These are phyloP conservation scores for Potamilus streckersoni DNA, from an alignment of 1,140 invertebrate genomes.

Conservation along the genomic window DNA sequence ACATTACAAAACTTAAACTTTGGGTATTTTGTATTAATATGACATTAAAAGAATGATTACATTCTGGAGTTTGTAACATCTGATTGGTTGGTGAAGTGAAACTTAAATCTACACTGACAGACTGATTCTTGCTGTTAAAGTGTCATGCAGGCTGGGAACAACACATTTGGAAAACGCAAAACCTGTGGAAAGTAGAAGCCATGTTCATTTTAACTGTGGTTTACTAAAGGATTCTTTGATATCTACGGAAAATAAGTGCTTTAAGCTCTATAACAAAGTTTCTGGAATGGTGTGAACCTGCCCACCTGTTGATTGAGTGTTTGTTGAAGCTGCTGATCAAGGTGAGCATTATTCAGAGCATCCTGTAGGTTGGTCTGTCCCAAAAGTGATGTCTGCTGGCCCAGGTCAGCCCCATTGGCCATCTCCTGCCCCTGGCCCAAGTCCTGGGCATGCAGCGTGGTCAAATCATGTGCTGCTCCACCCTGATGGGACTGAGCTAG, in stretches of 20 bases:
- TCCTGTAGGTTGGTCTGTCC: slow-evolving; percentile 41
- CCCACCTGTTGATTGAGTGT: slow-evolving; percentile 56
- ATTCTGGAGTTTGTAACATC: too few relatives aligned
- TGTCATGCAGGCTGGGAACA: too few relatives aligned
- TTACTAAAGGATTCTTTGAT: not conserved
- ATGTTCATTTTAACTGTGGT: not conserved
- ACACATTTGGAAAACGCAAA: too few relatives aligned
- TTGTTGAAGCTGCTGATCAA: slow-evolving; percentile 50
- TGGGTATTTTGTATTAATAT: too few relatives aligned
- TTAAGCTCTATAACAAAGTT: not conserved
- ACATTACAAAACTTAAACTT: too few relatives aligned
- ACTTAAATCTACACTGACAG: too few relatives aligned
- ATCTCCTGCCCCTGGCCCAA: too few relatives aligned
- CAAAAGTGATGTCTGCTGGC: slow-evolving; percentile 31
- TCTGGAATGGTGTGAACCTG: not conserved
- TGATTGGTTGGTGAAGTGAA: too few relatives aligned
- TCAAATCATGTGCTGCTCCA: slow-evolving; percentile 22
- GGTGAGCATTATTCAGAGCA: slow-evolving; percentile 28
- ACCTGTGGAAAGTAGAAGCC: not conserved
- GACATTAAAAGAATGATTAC: too few relatives aligned
- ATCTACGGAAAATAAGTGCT: not conserved
- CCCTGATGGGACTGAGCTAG: too few relatives aligned
- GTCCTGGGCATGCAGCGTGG: slow-evolving; percentile 4
- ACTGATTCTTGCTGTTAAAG: too few relatives aligned
- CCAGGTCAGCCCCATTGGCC: slow-evolving; percentile 37